Percentiles rank a stretch among this genome's conserved stretches.
phyloP scores from a whole-genome alignment of 2,113 vertebrate genomes.

The Capreolus pygargus region DNA sequence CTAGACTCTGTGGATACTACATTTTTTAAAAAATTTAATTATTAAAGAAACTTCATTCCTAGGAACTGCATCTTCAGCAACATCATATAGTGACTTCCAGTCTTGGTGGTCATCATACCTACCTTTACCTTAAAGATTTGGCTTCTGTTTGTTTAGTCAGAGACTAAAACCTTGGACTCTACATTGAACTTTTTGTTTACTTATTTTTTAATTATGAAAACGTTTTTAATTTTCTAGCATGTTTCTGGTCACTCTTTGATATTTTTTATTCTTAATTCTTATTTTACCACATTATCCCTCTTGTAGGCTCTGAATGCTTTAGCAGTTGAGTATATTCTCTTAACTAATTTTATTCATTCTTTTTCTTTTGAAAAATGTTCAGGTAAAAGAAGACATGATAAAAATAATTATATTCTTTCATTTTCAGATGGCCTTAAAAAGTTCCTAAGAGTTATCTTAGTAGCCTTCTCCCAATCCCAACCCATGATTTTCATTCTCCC shows the following conservation, averaged over 20 bases:
- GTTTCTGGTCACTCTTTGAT: background rate
- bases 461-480: background rate
- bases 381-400: background rate
- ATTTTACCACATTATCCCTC: background rate
- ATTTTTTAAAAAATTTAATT: background rate
- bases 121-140: background rate
- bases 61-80: background rate
- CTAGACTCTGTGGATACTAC: background rate
- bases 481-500: background rate
- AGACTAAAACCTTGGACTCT: background rate
- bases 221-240: background rate
- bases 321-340: background rate
- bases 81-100: background rate
- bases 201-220: background rate
- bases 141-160: background rate
- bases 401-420: background rate
- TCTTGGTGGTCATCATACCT: background rate
- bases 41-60: background rate
- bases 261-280: background rate
- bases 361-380: slow-evolving; percentile 3
- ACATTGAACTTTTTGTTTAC: background rate
- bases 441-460: background rate
- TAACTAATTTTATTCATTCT: background rate
- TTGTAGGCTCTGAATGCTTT: background rate
- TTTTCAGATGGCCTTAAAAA: background rate